Evolutionary conservation across 2,797 vertebrate genomes (phyloP), one percentile per base, ranked within the genome.

Genomic region (Helostoma temminkii): DNA sequence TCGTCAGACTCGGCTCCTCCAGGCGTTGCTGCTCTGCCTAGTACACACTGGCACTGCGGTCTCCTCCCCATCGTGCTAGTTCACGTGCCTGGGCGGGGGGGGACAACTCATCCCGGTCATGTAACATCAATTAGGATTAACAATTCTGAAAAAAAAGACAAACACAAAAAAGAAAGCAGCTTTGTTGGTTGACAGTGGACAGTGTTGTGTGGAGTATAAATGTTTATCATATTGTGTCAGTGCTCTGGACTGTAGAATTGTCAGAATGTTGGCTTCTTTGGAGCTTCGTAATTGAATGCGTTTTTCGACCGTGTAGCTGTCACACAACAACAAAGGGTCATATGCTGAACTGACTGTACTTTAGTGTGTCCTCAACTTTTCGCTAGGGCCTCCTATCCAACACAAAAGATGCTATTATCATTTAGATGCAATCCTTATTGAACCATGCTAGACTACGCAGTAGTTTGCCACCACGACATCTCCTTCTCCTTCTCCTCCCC

Each of bases 11-110:
- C 34, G 9, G 24, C 52, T 66, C 54, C 52, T 74, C 61, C 54
- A 32, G 71, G 75, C 28, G 14, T 48, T 57, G 69, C 78, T 52
- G 24, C 63, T 50, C 78, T 52, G 65, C 74, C 78, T 74, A 80
- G 71, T 61, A 58, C 83, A 76, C 77, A 69, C 72, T 72, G 78
- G 68, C 83, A 66, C 76, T 37, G 60, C 66, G 57, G 68, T 74
- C 83, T 81, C 66, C 69, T 65, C 71, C 42, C 43, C 1, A 21
- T 52, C 58, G 14, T 30, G 57, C 50, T 8, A 1, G 24, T 60
- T 82, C 67, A 78, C 14, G 25, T 59, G 74, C 64, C 41, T 8
- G 42, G 26, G 36, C 61, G 47, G 45, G 62, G 36, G 3, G 47
- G n/a, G 28, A 61, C 71, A 77, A 83, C 71, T 86, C 71, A 81